Evolutionary conservation across 1,140 invertebrate species (phyloP).

Genomic region (Charaxes varanes): DNA sequence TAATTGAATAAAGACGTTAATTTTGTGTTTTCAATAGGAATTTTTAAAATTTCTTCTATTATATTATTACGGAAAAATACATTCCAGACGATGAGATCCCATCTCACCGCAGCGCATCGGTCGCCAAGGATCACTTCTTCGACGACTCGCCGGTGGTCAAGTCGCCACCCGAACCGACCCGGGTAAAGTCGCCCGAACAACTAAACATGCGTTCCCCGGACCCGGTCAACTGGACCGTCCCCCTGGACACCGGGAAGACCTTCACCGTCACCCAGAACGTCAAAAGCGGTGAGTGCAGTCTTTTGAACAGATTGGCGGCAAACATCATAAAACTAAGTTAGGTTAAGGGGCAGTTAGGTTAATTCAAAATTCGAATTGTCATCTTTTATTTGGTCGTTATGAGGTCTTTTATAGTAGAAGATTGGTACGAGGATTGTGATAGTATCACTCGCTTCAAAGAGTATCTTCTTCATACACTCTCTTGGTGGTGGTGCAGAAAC

Average conservation of each 20-base stretch:
- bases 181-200: slow-evolving; percentile 94
- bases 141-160: slow-evolving; percentile 82
- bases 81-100: slow-evolving; percentile 66
- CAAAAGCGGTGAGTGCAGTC: slow-evolving; percentile 81
- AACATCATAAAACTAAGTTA: slow-evolving; percentile 49
- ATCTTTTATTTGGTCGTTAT: slow-evolving; percentile 11
- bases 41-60: too few relatives aligned
- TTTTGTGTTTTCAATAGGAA: too few relatives aligned
- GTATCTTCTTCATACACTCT: slow-evolving; percentile 49
- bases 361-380: slow-evolving; percentile 11
- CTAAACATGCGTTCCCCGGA: slow-evolving; percentile 92
- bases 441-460: slow-evolving; percentile 31
- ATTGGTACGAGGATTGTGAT: slow-evolving; percentile 15
- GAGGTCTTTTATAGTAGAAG: slow-evolving; percentile 13
- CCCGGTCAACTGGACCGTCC: slow-evolving; percentile 95
- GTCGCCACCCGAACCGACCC: slow-evolving; percentile 91
- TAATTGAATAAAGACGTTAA: too few relatives aligned
- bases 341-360: slow-evolving; percentile 7
- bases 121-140: slow-evolving; percentile 70
- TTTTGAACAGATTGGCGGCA: slow-evolving; percentile 43
- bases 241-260: slow-evolving; percentile 92
- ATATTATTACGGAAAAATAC: too few relatives aligned
- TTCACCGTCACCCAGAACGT: slow-evolving; percentile 95
- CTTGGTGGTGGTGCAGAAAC: slow-evolving; percentile 23
- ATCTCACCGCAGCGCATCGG: slow-evolving; percentile 65